phyloP scores from a whole-genome alignment of 2,113 vertebrate species.

The Amphiprion percula region DNA sequence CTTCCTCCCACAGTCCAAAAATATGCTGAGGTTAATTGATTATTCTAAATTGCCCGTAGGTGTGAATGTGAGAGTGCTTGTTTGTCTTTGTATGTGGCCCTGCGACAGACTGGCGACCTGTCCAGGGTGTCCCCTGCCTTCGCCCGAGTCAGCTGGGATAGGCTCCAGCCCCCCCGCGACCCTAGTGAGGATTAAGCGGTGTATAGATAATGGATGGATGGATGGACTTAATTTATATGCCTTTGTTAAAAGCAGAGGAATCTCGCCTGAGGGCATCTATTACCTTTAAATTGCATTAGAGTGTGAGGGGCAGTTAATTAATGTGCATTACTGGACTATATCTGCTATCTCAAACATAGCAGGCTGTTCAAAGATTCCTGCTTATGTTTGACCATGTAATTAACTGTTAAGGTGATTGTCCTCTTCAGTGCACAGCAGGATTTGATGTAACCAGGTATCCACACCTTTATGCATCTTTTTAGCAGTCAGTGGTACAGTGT shows the following conservation, averaged over 20 bases:
- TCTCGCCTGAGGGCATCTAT: slow-evolving; percentile 52
- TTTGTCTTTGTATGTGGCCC: too few relatives aligned
- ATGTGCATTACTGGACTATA: slow-evolving; percentile 25
- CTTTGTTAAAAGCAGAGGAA: slow-evolving; percentile 47
- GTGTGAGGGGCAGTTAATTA: slow-evolving; percentile 43
- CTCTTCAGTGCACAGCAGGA: slow-evolving; percentile 17
- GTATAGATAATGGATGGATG: too few relatives aligned
- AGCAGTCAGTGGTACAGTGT: slow-evolving; percentile 14
- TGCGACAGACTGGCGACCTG: too few relatives aligned
- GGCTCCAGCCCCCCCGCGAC: too few relatives aligned
- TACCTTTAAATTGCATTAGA: slow-evolving; percentile 52
- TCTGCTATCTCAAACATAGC: slow-evolving; percentile 36
- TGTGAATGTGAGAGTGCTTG: too few relatives aligned
- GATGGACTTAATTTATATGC: slow-evolving; percentile 62
- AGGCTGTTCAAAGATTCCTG: slow-evolving; percentile 27
- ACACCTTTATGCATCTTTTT: background rate
- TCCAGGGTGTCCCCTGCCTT: too few relatives aligned
- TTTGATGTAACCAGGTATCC: background rate
- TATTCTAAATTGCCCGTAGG: too few relatives aligned
- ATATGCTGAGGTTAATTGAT: too few relatives aligned
- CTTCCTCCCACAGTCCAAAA: too few relatives aligned
- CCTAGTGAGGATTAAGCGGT: too few relatives aligned
- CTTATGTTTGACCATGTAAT: slow-evolving; percentile 49
- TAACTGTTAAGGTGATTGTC: slow-evolving; percentile 40
- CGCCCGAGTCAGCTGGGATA: too few relatives aligned